Evolutionary conservation across 37 sponge, comb jelly and placozoan genomes (phyloP).

Genomic region (Crambe crambe): DNA sequence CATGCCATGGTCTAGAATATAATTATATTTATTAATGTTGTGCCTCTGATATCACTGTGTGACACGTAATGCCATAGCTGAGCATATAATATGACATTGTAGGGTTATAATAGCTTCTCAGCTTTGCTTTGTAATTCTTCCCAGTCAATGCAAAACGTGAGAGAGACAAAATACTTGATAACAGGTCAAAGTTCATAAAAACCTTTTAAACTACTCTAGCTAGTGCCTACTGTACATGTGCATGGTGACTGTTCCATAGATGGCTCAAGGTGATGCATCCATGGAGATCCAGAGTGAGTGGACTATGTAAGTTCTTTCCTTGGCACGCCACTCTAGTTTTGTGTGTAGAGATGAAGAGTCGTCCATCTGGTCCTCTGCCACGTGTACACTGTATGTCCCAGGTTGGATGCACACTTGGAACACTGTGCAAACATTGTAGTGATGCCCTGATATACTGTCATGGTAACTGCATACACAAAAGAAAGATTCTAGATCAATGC

Average conservation of each 20-base stretch:
- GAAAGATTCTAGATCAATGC: not conserved
- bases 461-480: not conserved
- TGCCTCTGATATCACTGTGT: no score
- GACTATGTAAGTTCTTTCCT: conserved; percentile 45
- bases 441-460: not conserved
- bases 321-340: conserved; percentile 39
- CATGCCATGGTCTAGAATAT: no score
- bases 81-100: no score
- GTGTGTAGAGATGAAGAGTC: not conserved
- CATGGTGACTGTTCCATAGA: not conserved
- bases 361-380: not conserved
- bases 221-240: no score
- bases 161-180: no score
- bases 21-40: no score
- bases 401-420: conserved; percentile 62
- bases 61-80: no score
- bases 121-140: no score
- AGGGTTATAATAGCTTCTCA: no score
- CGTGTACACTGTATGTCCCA: conserved; percentile 40
- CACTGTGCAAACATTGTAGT: not conserved
- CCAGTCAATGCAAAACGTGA: no score
- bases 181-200: no score
- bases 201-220: no score
- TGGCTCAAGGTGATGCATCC: not conserved
- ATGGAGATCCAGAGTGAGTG: conserved; percentile 36